Evolutionary conservation across 2,888 invertebrate species (phyloP).

Genomic region (Pediacus dermestoides): DNA sequence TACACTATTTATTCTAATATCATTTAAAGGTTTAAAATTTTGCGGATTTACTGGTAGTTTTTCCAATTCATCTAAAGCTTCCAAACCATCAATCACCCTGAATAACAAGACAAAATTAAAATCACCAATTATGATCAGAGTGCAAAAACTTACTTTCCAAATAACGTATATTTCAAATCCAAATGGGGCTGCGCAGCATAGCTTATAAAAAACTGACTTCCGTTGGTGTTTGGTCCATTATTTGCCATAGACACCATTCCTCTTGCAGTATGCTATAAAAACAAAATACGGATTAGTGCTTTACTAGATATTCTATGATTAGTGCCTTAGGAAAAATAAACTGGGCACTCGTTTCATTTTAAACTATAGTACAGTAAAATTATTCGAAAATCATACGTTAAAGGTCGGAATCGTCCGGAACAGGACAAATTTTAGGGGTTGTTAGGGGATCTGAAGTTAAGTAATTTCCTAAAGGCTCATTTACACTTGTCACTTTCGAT

Average conservation of each 20-base stretch:
- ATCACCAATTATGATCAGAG: slow-evolving; percentile 1
- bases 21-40: slow-evolving; percentile 81
- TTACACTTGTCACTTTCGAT: too few species aligned
- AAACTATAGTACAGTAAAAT: too few species aligned
- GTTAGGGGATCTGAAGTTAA: too few species aligned
- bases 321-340: too few species aligned
- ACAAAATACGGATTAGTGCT: slow-evolving; percentile 7
- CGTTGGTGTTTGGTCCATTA: slow-evolving; percentile 96
- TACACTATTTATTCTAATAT: slow-evolving; percentile 80
- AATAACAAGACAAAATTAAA: slow-evolving; percentile 42
- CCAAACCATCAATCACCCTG: slow-evolving; percentile 96
- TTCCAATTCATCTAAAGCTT: slow-evolving; percentile 92
- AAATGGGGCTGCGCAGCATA: slow-evolving; percentile 93
- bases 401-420: too few species aligned
- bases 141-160: slow-evolving; percentile 80
- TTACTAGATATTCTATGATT: slow-evolving; percentile 2
- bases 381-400: too few species aligned
- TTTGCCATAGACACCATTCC: slow-evolving; percentile 97
- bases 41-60: slow-evolving; percentile 93
- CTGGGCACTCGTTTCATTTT: too few species aligned
- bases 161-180: slow-evolving; percentile 94
- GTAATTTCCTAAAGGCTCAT: too few species aligned
- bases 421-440: too few species aligned
- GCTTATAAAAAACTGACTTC: slow-evolving; percentile 96
- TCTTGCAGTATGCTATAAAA: slow-evolving; percentile 72